A percentile compares a stretch with the other conserved stretches of the same genome.
These are phyloP conservation scores for Mechanitis mazaeus DNA, from an alignment of 2,888 invertebrate species.

Conservation along the genomic window DNA sequence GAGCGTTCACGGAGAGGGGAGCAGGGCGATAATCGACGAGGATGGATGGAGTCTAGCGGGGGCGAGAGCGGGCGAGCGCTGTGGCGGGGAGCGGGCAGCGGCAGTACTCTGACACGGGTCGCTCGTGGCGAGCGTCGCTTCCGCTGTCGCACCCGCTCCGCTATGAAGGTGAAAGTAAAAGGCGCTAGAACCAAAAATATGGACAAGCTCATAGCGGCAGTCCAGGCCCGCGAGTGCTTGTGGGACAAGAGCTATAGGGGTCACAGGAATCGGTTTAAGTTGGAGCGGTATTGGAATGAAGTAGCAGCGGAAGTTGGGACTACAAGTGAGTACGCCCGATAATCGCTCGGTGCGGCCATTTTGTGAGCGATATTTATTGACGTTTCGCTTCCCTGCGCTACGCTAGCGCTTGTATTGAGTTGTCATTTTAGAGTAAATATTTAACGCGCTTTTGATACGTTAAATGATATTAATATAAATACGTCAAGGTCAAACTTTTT, in stretches of 20 bases:
- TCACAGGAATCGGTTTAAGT: slow-evolving; percentile 65
- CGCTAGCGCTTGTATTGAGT: slow-evolving; percentile 10
- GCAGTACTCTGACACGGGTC: slow-evolving; percentile 52
- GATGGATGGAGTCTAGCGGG: slow-evolving; percentile 36
- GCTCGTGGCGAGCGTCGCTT: slow-evolving; percentile 46
- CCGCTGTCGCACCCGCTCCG: slow-evolving; percentile 54
- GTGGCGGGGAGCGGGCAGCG: slow-evolving; percentile 39
- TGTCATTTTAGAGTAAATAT: slow-evolving; percentile 1
- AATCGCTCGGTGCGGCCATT: slow-evolving; percentile 42
- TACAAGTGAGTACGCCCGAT: slow-evolving; percentile 62
- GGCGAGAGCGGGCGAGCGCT: slow-evolving; percentile 45
- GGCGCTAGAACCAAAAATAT: slow-evolving; percentile 62
- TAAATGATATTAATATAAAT: background rate
- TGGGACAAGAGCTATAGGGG: slow-evolving; percentile 71
- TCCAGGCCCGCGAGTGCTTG: slow-evolving; percentile 66
- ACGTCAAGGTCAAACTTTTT: no score
- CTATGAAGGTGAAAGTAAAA: slow-evolving; percentile 54
- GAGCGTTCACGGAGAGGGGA: slow-evolving; percentile 45
- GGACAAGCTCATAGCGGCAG: slow-evolving; percentile 70
- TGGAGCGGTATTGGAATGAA: slow-evolving; percentile 72
- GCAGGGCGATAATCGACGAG: slow-evolving; percentile 58
- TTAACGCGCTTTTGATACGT: background rate
- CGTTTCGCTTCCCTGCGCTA: slow-evolving; percentile 10
- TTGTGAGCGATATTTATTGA: slow-evolving; percentile 24
- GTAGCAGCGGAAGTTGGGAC: slow-evolving; percentile 68